Base-by-base conservation (phyloP, 2,888 invertebrate genomes). In the Amphipyra berbera region DNA sequence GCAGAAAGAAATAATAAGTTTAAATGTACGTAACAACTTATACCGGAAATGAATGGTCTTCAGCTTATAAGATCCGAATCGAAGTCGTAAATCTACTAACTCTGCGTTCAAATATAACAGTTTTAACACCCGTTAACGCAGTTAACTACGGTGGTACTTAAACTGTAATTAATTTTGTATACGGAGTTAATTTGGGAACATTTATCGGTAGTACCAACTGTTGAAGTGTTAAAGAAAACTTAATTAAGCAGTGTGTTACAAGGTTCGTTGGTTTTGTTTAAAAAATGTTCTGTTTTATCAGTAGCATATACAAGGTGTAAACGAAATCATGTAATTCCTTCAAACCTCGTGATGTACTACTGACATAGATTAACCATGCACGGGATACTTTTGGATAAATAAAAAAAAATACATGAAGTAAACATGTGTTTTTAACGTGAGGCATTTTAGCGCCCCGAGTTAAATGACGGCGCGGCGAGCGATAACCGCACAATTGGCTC, bases 21-120 rank as follows among this genome's bases (percentile, higher is more conserved):
- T 48, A 0, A 40, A 42, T 6, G 30, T 30, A 30, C 6, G 6
- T 30, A 30, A 30, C 6, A 30, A 8, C 46, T 37, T 30, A 42
- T 40, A 57, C 58, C 42, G 74, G 55, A 77, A 63, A 58, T 53
- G 44, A 73, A 57, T 53, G 47, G 9, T 61, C 37, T 40, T 38
- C 27, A 54, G 37, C 33, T 38, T 21, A 13, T 59, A 54, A 53
- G 52, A 63, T 65, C 14, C 8, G 62, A 79, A 79, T 78, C 78
- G 72, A 73, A 73, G 67, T 50, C 70, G 70, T 84, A 80, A 83
- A 85, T 84, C 68, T 68, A 62, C 55, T 68, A 61, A 65, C 65
- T 67, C 59, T 48, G 61, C 62, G 78, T 66, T 78, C 76, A 79
- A 82, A 83, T 82, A 79, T 82, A 79, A 21, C 21, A 21, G 21